Evolutionary conservation across 2,113 vertebrate species (phyloP).

Genomic region (Gymnocephalus cernua): DNA sequence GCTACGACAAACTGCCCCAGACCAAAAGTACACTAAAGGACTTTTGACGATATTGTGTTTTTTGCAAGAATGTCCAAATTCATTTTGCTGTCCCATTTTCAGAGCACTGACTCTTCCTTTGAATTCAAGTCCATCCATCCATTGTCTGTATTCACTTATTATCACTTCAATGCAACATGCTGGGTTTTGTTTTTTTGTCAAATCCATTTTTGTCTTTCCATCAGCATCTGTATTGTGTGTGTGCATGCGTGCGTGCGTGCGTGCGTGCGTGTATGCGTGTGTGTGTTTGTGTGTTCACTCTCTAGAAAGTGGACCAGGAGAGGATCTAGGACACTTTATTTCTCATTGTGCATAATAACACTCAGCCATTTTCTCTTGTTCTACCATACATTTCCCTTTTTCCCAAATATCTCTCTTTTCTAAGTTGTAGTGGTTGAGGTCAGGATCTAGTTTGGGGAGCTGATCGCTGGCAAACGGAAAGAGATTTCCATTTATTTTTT

Average conservation of each 20-base stretch:
- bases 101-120: neutral
- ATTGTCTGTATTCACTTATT: neutral
- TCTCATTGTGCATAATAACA: neutral
- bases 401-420: neutral
- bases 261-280: neutral
- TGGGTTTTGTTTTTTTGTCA: neutral
- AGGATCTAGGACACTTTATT: slow-evolving; percentile 11
- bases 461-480: neutral
- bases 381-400: neutral
- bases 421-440: neutral
- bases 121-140: slow-evolving; percentile 4
- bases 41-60: neutral
- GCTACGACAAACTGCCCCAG: neutral
- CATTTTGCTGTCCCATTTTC: neutral
- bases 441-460: slow-evolving; percentile 18
- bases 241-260: neutral
- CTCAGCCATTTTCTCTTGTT: neutral
- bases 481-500: neutral
- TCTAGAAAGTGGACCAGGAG: neutral
- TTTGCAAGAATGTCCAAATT: neutral
- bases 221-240: neutral
- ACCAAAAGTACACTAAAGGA: neutral
- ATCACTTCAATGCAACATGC: slow-evolving; percentile 11
- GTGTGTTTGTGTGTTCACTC: neutral
- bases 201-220: slow-evolving; percentile 13